A percentile compares a stretch with the other conserved stretches of the same genome.
Evolutionary conservation across 2,797 vertebrate genomes (phyloP).

Genomic region (Premnoplex brunnescens): DNA sequence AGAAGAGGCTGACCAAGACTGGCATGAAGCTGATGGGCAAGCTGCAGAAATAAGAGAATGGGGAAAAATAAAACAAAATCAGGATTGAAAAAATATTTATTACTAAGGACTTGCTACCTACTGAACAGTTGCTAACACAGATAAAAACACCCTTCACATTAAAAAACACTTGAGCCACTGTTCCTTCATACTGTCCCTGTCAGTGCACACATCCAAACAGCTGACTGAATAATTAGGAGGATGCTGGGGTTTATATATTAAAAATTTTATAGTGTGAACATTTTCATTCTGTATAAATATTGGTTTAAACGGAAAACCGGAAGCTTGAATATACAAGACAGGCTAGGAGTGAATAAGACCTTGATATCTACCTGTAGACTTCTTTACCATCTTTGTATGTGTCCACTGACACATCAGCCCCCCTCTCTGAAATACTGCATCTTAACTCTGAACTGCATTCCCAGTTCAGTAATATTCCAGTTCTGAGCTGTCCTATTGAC

Average conservation of each 20-base stretch:
- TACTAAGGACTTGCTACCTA: slow-evolving; percentile 1
- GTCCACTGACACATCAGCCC: neutral
- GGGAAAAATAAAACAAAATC: slow-evolving; percentile 50
- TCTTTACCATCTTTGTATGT: slow-evolving; percentile 41
- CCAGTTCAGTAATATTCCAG: neutral
- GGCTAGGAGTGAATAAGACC: slow-evolving; percentile 37
- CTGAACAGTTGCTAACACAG: slow-evolving; percentile 3
- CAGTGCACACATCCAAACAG: neutral
- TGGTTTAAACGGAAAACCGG: slow-evolving; percentile 33
- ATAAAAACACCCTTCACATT: slow-evolving; percentile 28
- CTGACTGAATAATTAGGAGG: slow-evolving; percentile 42
- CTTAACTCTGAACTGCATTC: neutral
- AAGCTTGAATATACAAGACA: slow-evolving; percentile 43
- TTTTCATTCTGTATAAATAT: slow-evolving; percentile 63
- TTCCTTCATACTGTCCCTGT: slow-evolving; percentile 24
- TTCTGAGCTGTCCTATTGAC: neutral
- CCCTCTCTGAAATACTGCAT: neutral
- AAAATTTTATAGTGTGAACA: slow-evolving; percentile 44
- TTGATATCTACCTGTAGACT: slow-evolving; percentile 42
- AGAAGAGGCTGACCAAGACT: neutral
- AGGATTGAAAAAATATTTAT: slow-evolving; percentile 46
- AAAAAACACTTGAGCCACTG: slow-evolving; percentile 37
- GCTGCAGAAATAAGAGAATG: slow-evolving; percentile 34
- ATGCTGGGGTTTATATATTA: slow-evolving; percentile 27
- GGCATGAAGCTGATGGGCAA: neutral